These are phyloP conservation scores for Cephus nigrinus DNA, from an alignment of 2,888 invertebrate genomes.

Conservation along the genomic window DNA sequence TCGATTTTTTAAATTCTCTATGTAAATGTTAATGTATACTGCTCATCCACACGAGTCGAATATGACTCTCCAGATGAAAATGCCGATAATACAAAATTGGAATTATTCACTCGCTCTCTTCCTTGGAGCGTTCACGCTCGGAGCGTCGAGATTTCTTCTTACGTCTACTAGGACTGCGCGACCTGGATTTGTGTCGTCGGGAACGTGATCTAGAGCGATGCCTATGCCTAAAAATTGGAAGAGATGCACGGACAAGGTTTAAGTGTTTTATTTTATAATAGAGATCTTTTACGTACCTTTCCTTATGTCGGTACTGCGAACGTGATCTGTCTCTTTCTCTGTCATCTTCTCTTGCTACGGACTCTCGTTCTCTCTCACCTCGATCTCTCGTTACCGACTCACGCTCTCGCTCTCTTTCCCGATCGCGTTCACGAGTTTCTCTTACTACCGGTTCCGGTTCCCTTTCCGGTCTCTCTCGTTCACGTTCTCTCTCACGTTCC, in stretches of 20 bases:
- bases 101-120: conserved; percentile 74
- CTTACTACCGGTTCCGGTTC: conserved; percentile 58
- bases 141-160: conserved; percentile 80
- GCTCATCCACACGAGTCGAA: too few species aligned
- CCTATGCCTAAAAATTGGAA: conserved; percentile 47
- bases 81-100: conserved; percentile 17
- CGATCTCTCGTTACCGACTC: conserved; percentile 42
- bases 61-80: too few species aligned
- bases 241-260: not conserved
- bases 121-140: conserved; percentile 71
- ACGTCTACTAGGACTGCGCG: conserved; percentile 76
- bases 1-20: too few species aligned
- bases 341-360: conserved; percentile 55
- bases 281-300: conserved; percentile 67
- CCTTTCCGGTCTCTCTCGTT: conserved; percentile 51
- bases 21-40: too few species aligned
- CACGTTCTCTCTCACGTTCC: conserved; percentile 68
- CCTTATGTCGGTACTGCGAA: conserved; percentile 72
- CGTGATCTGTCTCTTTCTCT: conserved; percentile 69
- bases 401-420: conserved; percentile 53
- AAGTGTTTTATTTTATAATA: not conserved
- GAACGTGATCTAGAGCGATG: conserved; percentile 69
- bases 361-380: conserved; percentile 51
- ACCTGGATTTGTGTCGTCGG: conserved; percentile 77
- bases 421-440: conserved; percentile 54